Conservation (phyloP, 2,888 invertebrate genomes). For the Neria commutata region DNA sequence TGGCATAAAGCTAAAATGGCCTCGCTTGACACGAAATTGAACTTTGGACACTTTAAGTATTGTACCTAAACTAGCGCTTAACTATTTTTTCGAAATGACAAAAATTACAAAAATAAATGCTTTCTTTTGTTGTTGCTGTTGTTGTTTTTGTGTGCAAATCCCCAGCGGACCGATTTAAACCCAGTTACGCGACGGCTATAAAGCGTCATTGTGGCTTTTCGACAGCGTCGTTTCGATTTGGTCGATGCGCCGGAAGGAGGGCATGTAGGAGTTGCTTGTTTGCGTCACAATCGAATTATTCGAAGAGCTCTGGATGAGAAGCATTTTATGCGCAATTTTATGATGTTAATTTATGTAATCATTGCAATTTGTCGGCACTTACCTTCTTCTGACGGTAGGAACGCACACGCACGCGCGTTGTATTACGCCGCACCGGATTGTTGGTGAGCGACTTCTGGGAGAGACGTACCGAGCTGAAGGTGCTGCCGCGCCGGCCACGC, state of each 20-base stretch:
- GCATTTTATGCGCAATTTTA: neutral
- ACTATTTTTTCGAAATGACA: neutral
- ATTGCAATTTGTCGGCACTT: neutral
- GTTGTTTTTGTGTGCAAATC: neutral
- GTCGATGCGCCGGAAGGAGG: constrained; percentile 58
- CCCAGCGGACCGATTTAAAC: constrained; percentile 36
- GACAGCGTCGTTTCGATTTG: constrained; percentile 56
- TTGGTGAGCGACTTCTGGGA: constrained; percentile 62
- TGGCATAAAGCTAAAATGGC: constrained; percentile 17
- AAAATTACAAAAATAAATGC: constrained; percentile 20
- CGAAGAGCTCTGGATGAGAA: constrained; percentile 53
- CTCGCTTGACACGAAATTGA: constrained; percentile 10
- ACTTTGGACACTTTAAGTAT: constrained; percentile 4
- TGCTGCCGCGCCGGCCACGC: constrained; percentile 60
- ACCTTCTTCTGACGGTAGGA: constrained; percentile 62
- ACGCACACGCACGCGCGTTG: constrained; percentile 64
- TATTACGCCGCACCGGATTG: constrained; percentile 66
- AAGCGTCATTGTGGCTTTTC: constrained; percentile 55
- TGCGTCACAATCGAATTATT: constrained; percentile 59
- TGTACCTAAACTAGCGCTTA: neutral
- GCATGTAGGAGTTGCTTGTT: constrained; percentile 54
- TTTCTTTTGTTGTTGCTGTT: constrained; percentile 9
- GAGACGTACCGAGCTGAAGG: constrained; percentile 67
- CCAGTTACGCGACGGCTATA: constrained; percentile 53
- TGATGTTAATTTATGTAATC: neutral